Evolutionary conservation across 2,113 vertebrate genomes (phyloP).

Genomic region (Rostratula benghalensis): DNA sequence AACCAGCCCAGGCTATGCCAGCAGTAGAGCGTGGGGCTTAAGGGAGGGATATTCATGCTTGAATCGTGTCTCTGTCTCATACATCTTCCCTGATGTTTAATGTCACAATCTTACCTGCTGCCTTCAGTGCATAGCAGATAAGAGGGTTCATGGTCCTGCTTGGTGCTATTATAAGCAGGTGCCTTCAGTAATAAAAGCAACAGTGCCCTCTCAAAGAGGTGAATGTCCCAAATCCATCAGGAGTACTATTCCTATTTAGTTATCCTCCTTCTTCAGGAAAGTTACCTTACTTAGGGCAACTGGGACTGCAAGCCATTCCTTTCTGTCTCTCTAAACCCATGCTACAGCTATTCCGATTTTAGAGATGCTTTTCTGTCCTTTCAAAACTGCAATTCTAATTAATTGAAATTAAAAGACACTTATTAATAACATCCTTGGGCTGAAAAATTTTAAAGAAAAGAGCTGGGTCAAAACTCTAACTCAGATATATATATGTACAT

Average conservation of each 20-base stretch:
- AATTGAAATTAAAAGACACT: not conserved
- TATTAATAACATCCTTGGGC: not conserved
- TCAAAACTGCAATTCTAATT: not conserved
- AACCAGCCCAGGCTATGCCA: not conserved
- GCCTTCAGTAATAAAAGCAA: not conserved
- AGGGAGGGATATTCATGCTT: fast-evolving
- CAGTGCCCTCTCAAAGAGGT: not conserved
- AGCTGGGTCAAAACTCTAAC: not conserved
- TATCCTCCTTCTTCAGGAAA: not conserved
- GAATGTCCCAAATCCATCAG: not conserved
- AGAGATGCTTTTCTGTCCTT: not conserved
- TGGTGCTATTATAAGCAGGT: not conserved
- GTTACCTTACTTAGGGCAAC: not conserved
- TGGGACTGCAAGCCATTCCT: not conserved
- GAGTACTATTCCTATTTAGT: not conserved
- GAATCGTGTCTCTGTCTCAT: not conserved
- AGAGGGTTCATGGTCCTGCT: not conserved
- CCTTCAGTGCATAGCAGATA: not conserved
- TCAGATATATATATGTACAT: not conserved
- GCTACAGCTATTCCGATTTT: not conserved
- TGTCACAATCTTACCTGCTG: not conserved
- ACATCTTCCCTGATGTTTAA: not conserved
- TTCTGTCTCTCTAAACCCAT: not conserved
- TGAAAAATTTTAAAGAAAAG: not conserved
- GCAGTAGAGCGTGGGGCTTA: not conserved